Evolutionary conservation across 1,140 invertebrate species (phyloP), one percentile per base, ranked within the genome.

Genomic region (Heliconius hermathena): DNA sequence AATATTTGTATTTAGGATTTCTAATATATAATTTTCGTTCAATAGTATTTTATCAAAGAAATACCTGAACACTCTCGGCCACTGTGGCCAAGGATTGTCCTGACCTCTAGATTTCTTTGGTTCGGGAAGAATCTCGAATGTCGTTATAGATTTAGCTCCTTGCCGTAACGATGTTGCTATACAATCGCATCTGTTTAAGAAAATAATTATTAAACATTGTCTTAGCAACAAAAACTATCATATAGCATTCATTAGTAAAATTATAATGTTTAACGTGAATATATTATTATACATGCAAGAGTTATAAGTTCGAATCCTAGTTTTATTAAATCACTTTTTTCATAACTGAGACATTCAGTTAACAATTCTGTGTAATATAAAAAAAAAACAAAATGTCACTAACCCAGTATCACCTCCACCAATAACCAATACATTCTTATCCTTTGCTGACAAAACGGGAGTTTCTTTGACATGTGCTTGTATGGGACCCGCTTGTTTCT

Each of bases 31-130:
- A 16, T 46, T 46, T 46, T 46, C 41, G 4, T 13, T 46, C 13
- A 46, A 16, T 46, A 46, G 11, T 4, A 46, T 46, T 46, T 46
- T 46, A 46, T 16, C 13, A 46, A 16, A 46, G 13, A 46, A 46
- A 33, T 88, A 95, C 95, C 95, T 97, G 95, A 99, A 99, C 9
- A 99, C 97, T 89, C 98, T 96, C 0, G 99, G 99, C 96, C 98
- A 99, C 87, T 99, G 98, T 38, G 99, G 99, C 99, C 99, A 99
- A 8, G 99, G 99, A 94, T 99, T 99, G 90, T 98, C 98, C 18
- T 95, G 94, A 13, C 96, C 96, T 41, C 99, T 95, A 36, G 95
- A 95, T 18, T 95, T 95, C 60, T 98, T 97, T 33, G 99, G 99
- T 88, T 98, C 96, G 0, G 99, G 99, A 70, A 99, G 95, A 87